Conservation (phyloP, 2,113 vertebrate genomes). For the Anguilla japonica region DNA sequence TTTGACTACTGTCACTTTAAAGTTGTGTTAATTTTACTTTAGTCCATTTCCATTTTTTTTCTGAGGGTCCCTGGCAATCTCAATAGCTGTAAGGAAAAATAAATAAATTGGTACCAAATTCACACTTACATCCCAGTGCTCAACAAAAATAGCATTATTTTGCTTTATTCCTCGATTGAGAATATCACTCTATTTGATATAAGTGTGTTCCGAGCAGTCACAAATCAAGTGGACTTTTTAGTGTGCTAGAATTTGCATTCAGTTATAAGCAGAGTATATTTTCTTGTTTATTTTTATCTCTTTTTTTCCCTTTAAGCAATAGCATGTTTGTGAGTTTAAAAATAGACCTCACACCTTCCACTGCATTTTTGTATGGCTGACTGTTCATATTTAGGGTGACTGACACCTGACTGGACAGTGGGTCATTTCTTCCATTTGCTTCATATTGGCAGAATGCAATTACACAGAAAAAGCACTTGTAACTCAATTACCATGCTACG, state of each 20-base stretch:
- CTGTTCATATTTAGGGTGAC: neutral
- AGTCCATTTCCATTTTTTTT: neutral
- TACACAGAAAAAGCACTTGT: neutral
- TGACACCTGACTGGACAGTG: neutral
- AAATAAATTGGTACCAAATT: neutral
- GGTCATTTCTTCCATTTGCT: neutral
- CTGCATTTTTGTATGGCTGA: neutral
- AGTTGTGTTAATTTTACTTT: neutral
- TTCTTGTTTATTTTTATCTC: neutral
- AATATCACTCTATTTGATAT: neutral
- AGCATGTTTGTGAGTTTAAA: neutral
- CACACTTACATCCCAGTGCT: neutral
- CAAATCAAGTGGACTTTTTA: neutral
- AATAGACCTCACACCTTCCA: neutral
- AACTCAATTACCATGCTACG: neutral
- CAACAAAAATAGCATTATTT: neutral
- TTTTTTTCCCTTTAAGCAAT: neutral
- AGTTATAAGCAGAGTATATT: neutral
- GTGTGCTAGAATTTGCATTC: neutral
- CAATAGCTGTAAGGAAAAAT: neutral
- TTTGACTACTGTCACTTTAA: neutral
- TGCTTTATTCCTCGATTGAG: neutral
- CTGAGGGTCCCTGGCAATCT: neutral
- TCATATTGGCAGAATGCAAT: neutral
- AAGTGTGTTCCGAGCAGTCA: neutral